phyloP scores from a whole-genome alignment of 2,113 vertebrate genomes.

The Psilopogon haemacephalus region DNA sequence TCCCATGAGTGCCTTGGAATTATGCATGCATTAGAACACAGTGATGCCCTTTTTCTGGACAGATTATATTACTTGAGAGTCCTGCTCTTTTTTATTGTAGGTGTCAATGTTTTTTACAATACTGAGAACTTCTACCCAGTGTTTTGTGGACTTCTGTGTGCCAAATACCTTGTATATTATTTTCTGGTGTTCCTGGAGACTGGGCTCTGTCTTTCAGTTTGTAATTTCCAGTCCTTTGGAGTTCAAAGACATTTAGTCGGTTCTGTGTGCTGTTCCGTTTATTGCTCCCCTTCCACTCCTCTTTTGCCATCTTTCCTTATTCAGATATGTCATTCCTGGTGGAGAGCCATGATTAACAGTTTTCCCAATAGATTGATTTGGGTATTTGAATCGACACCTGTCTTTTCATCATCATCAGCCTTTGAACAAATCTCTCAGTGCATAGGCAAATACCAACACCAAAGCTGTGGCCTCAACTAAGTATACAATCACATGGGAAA shows the following conservation, averaged over 20 bases:
- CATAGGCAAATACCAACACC: background rate
- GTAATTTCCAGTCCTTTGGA: constrained; percentile 26
- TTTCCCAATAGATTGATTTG: background rate
- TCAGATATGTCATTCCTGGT: constrained; percentile 9
- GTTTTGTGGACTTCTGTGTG: background rate
- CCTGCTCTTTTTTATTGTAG: background rate
- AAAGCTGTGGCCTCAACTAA: background rate
- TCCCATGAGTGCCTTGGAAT: background rate
- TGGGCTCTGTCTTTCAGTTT: background rate
- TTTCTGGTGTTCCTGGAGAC: background rate
- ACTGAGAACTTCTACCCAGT: background rate
- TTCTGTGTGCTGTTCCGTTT: constrained; percentile 48
- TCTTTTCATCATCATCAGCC: background rate
- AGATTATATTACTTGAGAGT: background rate
- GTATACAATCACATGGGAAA: background rate
- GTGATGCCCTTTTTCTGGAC: background rate
- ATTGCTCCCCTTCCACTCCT: background rate
- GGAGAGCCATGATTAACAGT: constrained; percentile 14
- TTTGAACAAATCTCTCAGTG: background rate
- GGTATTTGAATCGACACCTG: constrained; percentile 1
- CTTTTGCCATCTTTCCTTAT: constrained; percentile 10
- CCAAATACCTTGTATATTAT: background rate
- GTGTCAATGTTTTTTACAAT: background rate
- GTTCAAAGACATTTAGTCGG: constrained; percentile 25
- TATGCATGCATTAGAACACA: background rate